Base-by-base conservation (phyloP, 2,797 vertebrate species). In the Sebastes steindachneri region DNA sequence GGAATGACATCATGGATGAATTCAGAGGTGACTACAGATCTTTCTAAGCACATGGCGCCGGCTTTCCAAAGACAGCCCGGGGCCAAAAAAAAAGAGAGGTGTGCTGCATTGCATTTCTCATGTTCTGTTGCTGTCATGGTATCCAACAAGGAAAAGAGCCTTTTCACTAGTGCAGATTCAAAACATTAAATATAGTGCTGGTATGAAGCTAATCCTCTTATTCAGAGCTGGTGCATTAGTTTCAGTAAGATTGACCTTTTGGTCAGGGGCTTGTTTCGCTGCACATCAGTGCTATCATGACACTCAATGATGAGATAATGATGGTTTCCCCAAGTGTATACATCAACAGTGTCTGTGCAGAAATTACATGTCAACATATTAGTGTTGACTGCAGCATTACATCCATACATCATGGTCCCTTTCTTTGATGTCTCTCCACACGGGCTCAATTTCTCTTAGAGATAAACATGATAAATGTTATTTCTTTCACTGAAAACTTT, bases 1-100 rank as follows among this genome's bases (percentile, higher is more conserved):
- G n/a, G 68, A 79, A 68, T 86, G 84, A 88, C 73, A 83, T 88
- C 78, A 89, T 57, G 71, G 77, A 82, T 76, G 59, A 37, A 67
- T 57, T 79, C 17, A 64, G 35, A n/a, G 62, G 5, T 2, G 14
- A 60, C 6, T 48, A 29, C 65, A 83, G 68, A 55, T 82, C 57
- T 74, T 53, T 73, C 55, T 58, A 2, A 19, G 37, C 19, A 62
- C 45, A 54, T 48, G 60, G 53, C 7, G 1, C 9, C 3, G 5
- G 9, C 19, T 59, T 80, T 75, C 33, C 9, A 82, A 75, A 53
- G 80, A 87, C 71, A 69, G 71, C 85, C 73, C 0, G 1, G 11
- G 73, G 83, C 29, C 25, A 60, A 58, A 63, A 64, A 58, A 37
- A 12, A 12, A 37, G 14, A 62, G 37, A 63, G 5, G 59, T 63